Evolutionary conservation across 2,888 invertebrate genomes (phyloP).

Genomic region (Nymphalis urticae): DNA sequence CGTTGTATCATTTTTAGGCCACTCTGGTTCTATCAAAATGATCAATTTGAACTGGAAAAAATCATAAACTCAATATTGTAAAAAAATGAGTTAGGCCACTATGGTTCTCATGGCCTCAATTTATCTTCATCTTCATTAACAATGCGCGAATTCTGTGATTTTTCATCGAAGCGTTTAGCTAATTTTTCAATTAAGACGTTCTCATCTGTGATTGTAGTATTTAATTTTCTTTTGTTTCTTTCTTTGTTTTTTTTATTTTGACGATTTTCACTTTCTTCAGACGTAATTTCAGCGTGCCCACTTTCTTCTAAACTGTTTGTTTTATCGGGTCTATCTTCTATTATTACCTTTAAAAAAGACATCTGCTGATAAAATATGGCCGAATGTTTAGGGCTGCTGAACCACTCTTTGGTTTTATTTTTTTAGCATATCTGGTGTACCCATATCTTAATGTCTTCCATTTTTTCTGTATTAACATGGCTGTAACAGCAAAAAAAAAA

Average conservation of each 20-base stretch:
- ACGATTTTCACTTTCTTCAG: conserved; percentile 33
- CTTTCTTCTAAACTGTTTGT: conserved; percentile 40
- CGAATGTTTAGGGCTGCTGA: not conserved
- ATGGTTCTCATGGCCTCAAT: too few relatives aligned
- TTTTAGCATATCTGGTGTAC: conserved; percentile 15
- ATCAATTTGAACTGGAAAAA: too few relatives aligned
- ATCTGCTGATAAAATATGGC: conserved; percentile 1
- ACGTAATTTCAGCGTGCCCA: conserved; percentile 33
- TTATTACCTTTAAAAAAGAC: conserved; percentile 16
- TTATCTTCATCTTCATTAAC: conserved; percentile 33
- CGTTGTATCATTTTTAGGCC: too few relatives aligned
- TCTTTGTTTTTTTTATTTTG: too few relatives aligned
- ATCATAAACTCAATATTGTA: too few relatives aligned
- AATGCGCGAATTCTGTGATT: conserved; percentile 26
- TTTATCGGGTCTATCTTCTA: conserved; percentile 39
- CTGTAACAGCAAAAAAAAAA: conserved; percentile 38
- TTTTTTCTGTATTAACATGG: conserved; percentile 37
- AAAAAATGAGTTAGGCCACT: too few relatives aligned
- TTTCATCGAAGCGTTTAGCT: conserved; percentile 35
- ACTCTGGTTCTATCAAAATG: too few relatives aligned
- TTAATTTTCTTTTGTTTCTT: conserved; percentile 37
- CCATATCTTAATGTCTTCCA: conserved; percentile 42
- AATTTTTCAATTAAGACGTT: conserved; percentile 42
- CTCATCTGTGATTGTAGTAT: conserved; percentile 31
- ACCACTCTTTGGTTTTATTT: not conserved